Evolutionary conservation across 2,113 vertebrate genomes (phyloP).

Genomic region (Oplegnathus fasciatus): DNA sequence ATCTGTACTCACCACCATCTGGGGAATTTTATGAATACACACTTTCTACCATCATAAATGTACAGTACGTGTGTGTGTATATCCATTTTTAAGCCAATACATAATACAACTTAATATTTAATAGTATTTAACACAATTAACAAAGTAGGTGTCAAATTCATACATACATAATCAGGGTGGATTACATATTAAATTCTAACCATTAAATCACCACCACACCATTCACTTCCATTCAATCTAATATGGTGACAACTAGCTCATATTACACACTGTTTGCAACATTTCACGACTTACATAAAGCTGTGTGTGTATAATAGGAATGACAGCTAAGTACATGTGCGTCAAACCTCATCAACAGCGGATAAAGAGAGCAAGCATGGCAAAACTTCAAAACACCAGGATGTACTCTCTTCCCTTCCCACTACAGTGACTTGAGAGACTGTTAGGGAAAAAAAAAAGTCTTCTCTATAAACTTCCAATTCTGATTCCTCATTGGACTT

Average conservation of each 20-base stretch:
- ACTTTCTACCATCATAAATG: neutral
- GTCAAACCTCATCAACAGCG: neutral
- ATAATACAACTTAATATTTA: neutral
- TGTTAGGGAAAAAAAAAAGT: neutral
- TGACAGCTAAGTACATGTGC: neutral
- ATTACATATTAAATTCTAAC: neutral
- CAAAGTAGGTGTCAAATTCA: too few species aligned
- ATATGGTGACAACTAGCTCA: neutral
- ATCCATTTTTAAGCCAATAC: neutral
- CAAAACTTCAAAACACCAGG: neutral
- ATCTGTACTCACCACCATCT: conserved; percentile 30
- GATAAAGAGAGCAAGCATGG: neutral
- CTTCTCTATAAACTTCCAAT: neutral
- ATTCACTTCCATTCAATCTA: neutral
- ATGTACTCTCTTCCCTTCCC: neutral
- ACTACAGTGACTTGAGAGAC: too few species aligned
- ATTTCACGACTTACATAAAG: neutral
- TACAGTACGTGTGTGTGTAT: neutral
- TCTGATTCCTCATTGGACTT: neutral
- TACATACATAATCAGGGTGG: neutral
- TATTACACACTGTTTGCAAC: neutral
- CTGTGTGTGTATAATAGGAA: neutral
- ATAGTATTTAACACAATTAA: neutral
- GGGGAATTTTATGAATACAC: conserved; percentile 28
- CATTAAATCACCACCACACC: neutral